A percentile compares a stretch with the other conserved stretches of the same genome.
phyloP scores from a whole-genome alignment of 2,888 invertebrate genomes.

The Rhyacophila evoluta region DNA sequence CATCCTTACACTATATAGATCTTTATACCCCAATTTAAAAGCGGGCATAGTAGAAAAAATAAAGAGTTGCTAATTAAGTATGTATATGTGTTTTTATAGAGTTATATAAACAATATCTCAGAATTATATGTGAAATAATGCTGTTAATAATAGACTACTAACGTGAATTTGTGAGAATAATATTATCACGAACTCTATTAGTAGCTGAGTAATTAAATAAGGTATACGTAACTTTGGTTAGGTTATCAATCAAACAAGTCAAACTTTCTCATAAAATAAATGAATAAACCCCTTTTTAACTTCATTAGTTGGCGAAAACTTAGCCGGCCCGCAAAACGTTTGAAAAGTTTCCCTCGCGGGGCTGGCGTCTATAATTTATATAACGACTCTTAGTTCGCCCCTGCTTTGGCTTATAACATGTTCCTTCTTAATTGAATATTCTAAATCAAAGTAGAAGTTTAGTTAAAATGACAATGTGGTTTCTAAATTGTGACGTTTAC shows the following conservation, averaged over 20 bases:
- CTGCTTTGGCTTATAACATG: neutral
- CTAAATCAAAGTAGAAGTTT: conserved; percentile 12
- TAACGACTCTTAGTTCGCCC: neutral
- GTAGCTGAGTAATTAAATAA: neutral
- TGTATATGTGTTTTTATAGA: too few species aligned
- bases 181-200: neutral
- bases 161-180: neutral
- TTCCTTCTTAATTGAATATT: conserved; percentile 3
- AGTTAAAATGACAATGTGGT: neutral
- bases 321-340: conserved; percentile 6
- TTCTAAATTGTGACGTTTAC: neutral
- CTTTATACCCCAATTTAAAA: too few species aligned
- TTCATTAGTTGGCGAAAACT: neutral
- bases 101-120: too few species aligned
- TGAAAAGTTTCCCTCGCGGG: neutral
- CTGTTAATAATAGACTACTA: neutral
- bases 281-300: conserved; percentile 18
- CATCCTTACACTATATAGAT: too few species aligned
- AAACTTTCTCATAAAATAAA: conserved; percentile 15
- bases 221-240: neutral
- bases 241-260: conserved; percentile 13
- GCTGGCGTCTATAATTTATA: conserved; percentile 7
- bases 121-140: too few species aligned
- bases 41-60: too few species aligned
- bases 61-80: too few species aligned